Evolutionary conservation across 2,113 vertebrate genomes (phyloP), one percentile per base, ranked within the genome.

Genomic region (Acrocephalus kingi): DNA sequence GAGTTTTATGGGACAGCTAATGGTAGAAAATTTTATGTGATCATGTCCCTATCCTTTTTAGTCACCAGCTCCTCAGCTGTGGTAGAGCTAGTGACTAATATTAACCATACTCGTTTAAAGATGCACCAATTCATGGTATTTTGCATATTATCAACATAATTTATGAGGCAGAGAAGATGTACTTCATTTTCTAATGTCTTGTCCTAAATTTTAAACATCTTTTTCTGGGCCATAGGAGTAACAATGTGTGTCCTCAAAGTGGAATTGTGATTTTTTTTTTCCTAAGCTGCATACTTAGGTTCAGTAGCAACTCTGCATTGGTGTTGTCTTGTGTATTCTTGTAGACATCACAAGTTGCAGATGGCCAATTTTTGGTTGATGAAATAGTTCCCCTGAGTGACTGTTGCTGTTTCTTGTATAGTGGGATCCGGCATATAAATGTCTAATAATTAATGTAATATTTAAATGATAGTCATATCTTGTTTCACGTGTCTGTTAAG

Each of bases 321-420:
- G 11, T 79, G 20, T 24, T 46, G 11, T 28, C 28, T 82, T 71
- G 30, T 41, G 20, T 52, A 1, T 62, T 79, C 18, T 43, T 85
- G 10, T 25, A 31, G 37, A 45, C 15, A 13, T 6, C 35, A 31
- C 31, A 46, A 28, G 12, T 28, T 75, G 31, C 71, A 77, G 31
- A 56, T 71, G n/a, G 25, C 11, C 1, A 4, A 1, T 64, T 68
- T 92, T 82, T 41, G n/a, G 14, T 49, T 0, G 0, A 17, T 75
- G 52, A 64, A n/a, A 35, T 13, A 35, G 10, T 56, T 85, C 12
- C 10, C n/a, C 35, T 61, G 33, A 46, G 28, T 19, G 19, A 20
- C 22, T 68, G 6, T 27, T 85, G 25, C 35, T 77, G 8, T 24
- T 89, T 82, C 28, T 61, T 86, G 31, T 49, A 13, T 45, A 62